Evolutionary conservation across 2,113 vertebrate species (phyloP), one percentile per base, ranked within the genome.

Genomic region (Tauraco erythrolophus): DNA sequence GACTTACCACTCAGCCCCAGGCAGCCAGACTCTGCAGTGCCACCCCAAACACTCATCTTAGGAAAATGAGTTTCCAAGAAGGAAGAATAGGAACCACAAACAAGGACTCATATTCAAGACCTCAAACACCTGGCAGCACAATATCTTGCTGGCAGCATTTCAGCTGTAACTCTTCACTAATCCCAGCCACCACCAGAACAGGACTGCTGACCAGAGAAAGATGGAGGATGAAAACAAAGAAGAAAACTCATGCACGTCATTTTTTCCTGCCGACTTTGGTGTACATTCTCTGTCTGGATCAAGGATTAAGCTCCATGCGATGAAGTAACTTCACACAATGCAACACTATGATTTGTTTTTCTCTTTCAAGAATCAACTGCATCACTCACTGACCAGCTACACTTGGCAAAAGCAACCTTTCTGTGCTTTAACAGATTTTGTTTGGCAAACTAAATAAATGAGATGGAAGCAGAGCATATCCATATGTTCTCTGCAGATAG

Each of bases 371-470:
- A 81, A 41, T 62, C 56, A 76, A 23, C 43, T 58, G 31, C 72
- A 66, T 5, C 25, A 69, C n/a, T 57, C 10, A 21, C 21, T 31
- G 87, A 88, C 80, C 69, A 53, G 25, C 56, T 60, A 51, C 0
- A 0, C 65, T 43, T 70, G 25, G 58, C 39, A 7, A 88, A 94
- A 60, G 14, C 31, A 35, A 12, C 80, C 72, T 92, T 89, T 87
- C 71, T 15, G 8, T 6, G 19, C 22, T 71, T 70, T 33, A 83
- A 91, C 46, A 70, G 77, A 85, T 88, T 85, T 69, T 37, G 27
- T 92, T 96, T 94, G 80, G 54, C 80, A 95, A 84, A 64, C 48
- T 79, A 96, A 91, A 27, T n/a, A 65, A 93, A 77, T 56, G 46
- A 88, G 66, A 89, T 43, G 33, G 87, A 97, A 96, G 35, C 78